A percentile compares a stretch with the other conserved stretches of the same genome.
These are phyloP conservation scores for Harmothoe impar DNA, from an alignment of 2,888 invertebrate species.

Conservation along the genomic window DNA sequence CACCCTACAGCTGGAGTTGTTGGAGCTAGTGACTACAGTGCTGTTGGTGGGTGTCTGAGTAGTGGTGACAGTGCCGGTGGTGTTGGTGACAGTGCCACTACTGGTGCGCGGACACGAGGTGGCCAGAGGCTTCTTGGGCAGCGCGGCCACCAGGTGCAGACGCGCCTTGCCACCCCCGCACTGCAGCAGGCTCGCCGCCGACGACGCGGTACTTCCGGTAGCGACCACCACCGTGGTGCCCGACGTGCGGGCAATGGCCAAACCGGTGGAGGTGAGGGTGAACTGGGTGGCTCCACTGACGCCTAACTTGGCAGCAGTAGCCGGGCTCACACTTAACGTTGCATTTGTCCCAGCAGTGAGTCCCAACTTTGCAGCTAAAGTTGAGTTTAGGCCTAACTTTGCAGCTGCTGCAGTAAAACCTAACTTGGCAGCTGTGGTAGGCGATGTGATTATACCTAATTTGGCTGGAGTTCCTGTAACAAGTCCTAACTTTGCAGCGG, in stretches of 20 bases:
- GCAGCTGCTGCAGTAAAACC: slow-evolving; percentile 7
- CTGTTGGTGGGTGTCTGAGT: slow-evolving; percentile 43
- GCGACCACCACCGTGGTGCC: slow-evolving; percentile 2
- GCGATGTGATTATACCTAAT: background rate
- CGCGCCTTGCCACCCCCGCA: slow-evolving; percentile 8
- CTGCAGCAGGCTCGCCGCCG: slow-evolving; percentile 44
- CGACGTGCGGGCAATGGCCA: slow-evolving; percentile 3
- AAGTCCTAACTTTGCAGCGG: background rate
- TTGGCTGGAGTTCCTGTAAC: background rate
- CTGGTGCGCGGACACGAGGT: slow-evolving; percentile 2
- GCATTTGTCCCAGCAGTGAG: background rate
- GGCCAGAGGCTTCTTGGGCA: background rate
- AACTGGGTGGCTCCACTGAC: background rate
- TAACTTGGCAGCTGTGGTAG: slow-evolving; percentile 29
- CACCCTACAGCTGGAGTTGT: background rate
- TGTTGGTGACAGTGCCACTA: slow-evolving; percentile 32
- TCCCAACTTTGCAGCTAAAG: slow-evolving; percentile 30
- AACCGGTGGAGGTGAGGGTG: background rate
- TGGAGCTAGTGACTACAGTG: slow-evolving; percentile 42
- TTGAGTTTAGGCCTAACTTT: background rate
- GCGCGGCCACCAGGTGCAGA: slow-evolving; percentile 24
- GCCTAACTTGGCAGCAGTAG: slow-evolving; percentile 43
- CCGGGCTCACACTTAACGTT: slow-evolving; percentile 31
- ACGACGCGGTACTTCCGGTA: slow-evolving; percentile 18
- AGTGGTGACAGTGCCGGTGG: slow-evolving; percentile 33